Conservation (phyloP, 2,113 vertebrate species). For the Etheostoma spectabile region DNA sequence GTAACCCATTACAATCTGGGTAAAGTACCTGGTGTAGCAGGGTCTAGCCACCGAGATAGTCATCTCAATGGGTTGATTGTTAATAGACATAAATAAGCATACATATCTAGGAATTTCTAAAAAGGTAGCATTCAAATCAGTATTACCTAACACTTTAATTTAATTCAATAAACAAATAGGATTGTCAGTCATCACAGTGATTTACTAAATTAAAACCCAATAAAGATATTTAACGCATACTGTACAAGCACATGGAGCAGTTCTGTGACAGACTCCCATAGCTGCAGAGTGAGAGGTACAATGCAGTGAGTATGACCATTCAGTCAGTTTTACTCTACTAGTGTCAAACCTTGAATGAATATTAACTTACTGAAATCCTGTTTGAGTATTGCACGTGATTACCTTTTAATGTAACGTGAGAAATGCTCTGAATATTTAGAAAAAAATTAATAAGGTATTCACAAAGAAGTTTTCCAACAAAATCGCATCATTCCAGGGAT, state of each 20-base stretch:
- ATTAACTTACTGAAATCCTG: no score
- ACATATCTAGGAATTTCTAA: background rate
- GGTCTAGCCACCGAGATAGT: background rate
- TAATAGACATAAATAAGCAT: background rate
- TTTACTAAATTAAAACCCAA: background rate
- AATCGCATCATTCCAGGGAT: no score
- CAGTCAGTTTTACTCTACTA: background rate
- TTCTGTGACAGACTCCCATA: background rate
- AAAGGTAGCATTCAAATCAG: background rate
- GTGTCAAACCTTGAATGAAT: background rate
- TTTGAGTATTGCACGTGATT: no score
- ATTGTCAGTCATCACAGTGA: background rate
- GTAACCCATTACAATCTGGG: background rate
- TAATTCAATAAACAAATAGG: background rate
- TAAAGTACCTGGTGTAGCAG: no score
- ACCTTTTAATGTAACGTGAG: background rate
- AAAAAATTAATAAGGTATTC: background rate
- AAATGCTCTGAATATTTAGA: background rate
- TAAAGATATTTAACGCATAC: background rate
- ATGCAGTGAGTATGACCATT: background rate
- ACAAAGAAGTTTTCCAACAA: no score
- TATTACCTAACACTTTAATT: background rate
- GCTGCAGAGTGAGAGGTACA: background rate
- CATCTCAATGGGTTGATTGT: background rate
- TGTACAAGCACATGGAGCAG: background rate